Evolutionary conservation across 2,797 vertebrate genomes (phyloP), one percentile per base, ranked within the genome.

Genomic region (Trichosurus vulpecula): DNA sequence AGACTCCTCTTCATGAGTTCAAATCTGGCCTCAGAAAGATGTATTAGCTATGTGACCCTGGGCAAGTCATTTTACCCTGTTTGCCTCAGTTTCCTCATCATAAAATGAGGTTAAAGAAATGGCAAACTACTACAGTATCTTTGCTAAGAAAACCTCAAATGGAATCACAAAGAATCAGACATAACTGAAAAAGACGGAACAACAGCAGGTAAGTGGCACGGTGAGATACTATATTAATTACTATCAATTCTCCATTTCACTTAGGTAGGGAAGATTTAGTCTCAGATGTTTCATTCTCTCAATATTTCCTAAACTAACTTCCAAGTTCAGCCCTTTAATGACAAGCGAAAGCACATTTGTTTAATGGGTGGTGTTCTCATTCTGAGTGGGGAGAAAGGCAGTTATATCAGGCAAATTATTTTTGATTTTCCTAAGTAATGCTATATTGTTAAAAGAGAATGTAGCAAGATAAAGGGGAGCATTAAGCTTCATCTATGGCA

Each of bases 371-470:
- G 87, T 89, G n/a, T 22, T 91, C 22, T 94, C 57, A 93, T 27
- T 51, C 30, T 54, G 57, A 90, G 31, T 29, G 10, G 47, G 92
- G 41, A 61, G 55, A 94, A 93, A 92, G 93, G 56, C 92, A 90
- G 89, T 90, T 93, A 92, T 93, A 93, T 35, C 41, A 92, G 47
- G 52, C 94, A 12, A 30, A 94, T 95, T 91, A 90, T 58, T 57
- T 52, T 91, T 96, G 93, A 92, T 93, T 93, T 97, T 91, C n/a
- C 35, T 22, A 96, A 52, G n/a, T 87, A 94, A 47, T 6, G 10
- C 41, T 53, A 29, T 51, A 94, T 89, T 61, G 11, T 95, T 95
- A 55, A 90, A 92, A 96, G 54, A 74, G 87, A 91, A 55, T 74
- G 29, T 14, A 66, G 61, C 61, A 66, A 66, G 66, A 13, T 35